Evolutionary conservation across 2,113 vertebrate genomes (phyloP), one percentile per base, ranked within the genome.

Genomic region (Capreolus pygargus): DNA sequence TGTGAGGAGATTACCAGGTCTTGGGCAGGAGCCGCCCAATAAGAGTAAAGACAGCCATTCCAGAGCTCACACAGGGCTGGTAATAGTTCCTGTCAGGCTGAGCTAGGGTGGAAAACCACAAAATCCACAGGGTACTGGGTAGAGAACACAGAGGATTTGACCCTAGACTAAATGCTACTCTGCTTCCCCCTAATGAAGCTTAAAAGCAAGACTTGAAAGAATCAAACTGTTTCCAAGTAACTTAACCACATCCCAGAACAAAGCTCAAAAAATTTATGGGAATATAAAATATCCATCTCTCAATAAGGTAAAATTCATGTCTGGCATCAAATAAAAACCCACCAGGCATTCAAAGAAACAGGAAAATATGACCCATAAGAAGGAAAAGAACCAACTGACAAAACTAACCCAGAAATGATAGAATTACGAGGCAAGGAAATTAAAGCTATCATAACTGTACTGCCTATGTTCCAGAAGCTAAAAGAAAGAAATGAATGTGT

Each of bases 291-390:
- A 85, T 9, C 54, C 16, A 39, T 39, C 91, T 39, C 81, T 45
- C 82, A 23, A 33, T 7, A 15, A 74, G 60, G 70, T 30, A 55
- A 81, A 54, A 61, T 45, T 33, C 81, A 93, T 3, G 86, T 5
- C 94, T 82, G 50, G 33, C 11, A 27, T 70, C 70, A 74, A 61
- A 5, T 23, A 55, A 55, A 61, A 70, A 89, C 58, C 2, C 5
- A 36, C 52, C 27, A n/a, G 54, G 33, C 87, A 83, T n/a, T 67
- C 83, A n/a, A 70, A 94, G 74, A 43, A 81, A 87, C 60, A 83
- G 70, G 55, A 55, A 81, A 84, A 78, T 9, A 60, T 8, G 21
- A 78, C 27, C 61, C 16, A 43, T 16, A 33, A 33, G 36, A 12
- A 91, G 61, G 70, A 36, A 60, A 61, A 91, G 52, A 82, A 27